Conservation (phyloP, 2,888 invertebrate species). For the Argyra leucocephala region DNA sequence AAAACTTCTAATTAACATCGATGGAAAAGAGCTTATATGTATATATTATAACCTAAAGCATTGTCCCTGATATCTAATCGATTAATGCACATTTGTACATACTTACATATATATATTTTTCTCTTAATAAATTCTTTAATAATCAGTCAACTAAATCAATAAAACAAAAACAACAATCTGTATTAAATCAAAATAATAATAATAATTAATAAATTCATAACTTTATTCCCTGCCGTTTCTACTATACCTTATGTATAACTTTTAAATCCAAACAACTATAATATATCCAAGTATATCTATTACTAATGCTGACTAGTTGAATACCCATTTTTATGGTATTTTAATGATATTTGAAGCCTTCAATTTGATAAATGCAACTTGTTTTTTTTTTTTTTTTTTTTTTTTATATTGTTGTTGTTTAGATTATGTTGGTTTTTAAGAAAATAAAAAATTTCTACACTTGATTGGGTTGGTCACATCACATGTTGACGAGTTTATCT, state of each 20-base stretch:
- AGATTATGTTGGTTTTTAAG: background rate
- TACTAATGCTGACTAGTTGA: too few relatives aligned
- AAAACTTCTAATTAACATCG: background rate
- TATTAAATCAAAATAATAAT: too few relatives aligned
- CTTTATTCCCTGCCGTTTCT: too few relatives aligned
- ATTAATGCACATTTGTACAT: background rate
- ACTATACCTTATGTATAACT: too few relatives aligned
- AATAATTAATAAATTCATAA: too few relatives aligned
- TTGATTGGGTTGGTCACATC: background rate
- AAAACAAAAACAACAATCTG: too few relatives aligned
- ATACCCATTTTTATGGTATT: too few relatives aligned
- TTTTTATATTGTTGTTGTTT: too few relatives aligned
- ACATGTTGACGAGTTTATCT: constrained; percentile 1
- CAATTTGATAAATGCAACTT: background rate
- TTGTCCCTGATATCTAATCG: background rate
- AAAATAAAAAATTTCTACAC: background rate
- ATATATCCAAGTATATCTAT: too few relatives aligned
- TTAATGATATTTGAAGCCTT: background rate
- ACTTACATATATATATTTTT: background rate
- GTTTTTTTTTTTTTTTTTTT: background rate
- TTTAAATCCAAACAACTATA: too few relatives aligned
- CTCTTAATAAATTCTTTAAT: background rate
- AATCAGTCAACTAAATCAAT: background rate
- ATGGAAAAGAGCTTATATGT: background rate
- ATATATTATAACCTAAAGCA: background rate